phyloP scores from a whole-genome alignment of 2,888 invertebrate species.

The Drosophila leonis region DNA sequence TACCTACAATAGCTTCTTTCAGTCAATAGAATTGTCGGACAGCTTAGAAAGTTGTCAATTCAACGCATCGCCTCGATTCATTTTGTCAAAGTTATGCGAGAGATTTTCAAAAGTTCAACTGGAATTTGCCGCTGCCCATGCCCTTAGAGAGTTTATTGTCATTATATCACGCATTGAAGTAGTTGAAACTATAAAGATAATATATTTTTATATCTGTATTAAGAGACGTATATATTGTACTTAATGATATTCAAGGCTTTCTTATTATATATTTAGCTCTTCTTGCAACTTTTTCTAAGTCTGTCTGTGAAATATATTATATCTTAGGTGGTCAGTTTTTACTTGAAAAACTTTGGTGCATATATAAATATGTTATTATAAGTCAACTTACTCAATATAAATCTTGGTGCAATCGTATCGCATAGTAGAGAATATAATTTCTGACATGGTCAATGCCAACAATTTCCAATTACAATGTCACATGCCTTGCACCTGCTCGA shows the following conservation, averaged over 20 bases:
- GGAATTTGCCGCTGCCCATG: constrained; percentile 23
- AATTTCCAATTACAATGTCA: not conserved
- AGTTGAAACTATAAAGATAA: not conserved
- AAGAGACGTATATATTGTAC: not conserved
- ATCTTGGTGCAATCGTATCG: too few relatives aligned
- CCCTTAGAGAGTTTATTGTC: not conserved
- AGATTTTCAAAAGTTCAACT: constrained; percentile 28
- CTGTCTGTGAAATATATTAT: not conserved
- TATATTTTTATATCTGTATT: not conserved
- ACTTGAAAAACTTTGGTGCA: too few relatives aligned
- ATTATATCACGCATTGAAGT: not conserved
- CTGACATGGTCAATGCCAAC: not conserved
- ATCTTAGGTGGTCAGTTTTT: too few relatives aligned
- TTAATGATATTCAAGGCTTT: not conserved
- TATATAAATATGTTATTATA: too few relatives aligned
- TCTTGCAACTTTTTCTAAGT: not conserved
- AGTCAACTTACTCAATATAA: too few relatives aligned
- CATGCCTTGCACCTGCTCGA: not conserved
- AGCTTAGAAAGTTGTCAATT: constrained; percentile 68
- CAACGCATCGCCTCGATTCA: constrained; percentile 6
- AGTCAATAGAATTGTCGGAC: constrained; percentile 49
- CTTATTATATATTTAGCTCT: not conserved
- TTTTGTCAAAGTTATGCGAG: constrained; percentile 29
- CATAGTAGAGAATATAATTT: too few relatives aligned
- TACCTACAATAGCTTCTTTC: constrained; percentile 20